Base-by-base conservation (phyloP, 2,113 vertebrate species). In the Marmota flaviventris region DNA sequence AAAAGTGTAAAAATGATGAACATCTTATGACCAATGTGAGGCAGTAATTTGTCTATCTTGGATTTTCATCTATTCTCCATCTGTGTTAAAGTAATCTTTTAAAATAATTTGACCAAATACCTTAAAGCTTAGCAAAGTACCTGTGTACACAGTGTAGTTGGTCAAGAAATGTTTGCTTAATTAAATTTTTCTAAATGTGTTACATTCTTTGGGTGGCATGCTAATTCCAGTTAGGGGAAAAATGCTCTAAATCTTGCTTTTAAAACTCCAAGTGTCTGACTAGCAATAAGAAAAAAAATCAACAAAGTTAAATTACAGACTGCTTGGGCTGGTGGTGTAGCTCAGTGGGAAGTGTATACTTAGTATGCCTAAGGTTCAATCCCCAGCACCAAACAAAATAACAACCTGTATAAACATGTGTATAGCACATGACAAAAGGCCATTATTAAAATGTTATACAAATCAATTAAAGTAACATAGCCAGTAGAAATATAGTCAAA, bases 21-120 rank as follows among this genome's bases (percentile, higher is more conserved):
- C 73, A 95, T 42, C 16, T 72, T 61, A 83, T 58, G 87, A 63
- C 29, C 58, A 92, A 65, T 92, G 67, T 24, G 70, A 76, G 32
- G n/a, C 5, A 75, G 6, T 29, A 70, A 61, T 76, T 42, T 89
- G 4, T 69, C 24, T 17, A 53, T 79, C 48, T 63, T 82, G 27
- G 25, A 72, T 65, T 79, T 81, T 85, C 45, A 48, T 10, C 42
- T 48, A 18, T 37, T 94, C 24, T 25, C 18, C 16, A 93, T 79
- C 32, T 72, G 10, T 72, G 39, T 65, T 89, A 78, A 92, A 93
- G 18, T 91, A 82, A 83, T 37, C 67, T 94, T 88, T 93, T 37
- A 87, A 96, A 90, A 90, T 73, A 93, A 94, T 48, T 82, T 48
- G 22, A 84, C 45, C 70, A 93, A 93, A 95, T 84, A 78, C 17